A percentile compares a stretch with the other conserved stretches of the same genome.
Evolutionary conservation across 2,888 invertebrate genomes (phyloP).

Genomic region (Miltochrista miniata): DNA sequence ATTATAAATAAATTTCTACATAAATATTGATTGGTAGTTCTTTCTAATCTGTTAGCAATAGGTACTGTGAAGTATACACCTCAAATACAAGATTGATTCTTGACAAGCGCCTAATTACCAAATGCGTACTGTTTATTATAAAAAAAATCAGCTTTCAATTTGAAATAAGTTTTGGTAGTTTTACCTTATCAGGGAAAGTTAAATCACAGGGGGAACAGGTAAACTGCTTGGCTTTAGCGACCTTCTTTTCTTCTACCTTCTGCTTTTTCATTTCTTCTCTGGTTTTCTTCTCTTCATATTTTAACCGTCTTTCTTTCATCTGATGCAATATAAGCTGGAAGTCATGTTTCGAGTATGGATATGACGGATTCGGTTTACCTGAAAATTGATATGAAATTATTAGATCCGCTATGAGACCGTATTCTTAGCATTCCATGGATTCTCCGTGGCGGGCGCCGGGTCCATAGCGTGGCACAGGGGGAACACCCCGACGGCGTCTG

Average conservation of each 20-base stretch:
- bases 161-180: neutral
- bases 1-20: too few species aligned
- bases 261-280: slow-evolving; percentile 57
- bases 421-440: too few species aligned
- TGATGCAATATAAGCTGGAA: slow-evolving; percentile 73
- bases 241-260: slow-evolving; percentile 54
- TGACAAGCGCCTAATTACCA: too few species aligned
- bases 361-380: slow-evolving; percentile 69
- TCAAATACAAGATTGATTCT: too few species aligned
- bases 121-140: too few species aligned
- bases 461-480: too few species aligned
- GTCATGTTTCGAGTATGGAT: slow-evolving; percentile 78
- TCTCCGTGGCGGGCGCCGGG: too few species aligned
- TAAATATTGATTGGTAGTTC: too few species aligned
- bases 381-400: neutral
- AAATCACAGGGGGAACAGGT: slow-evolving; percentile 74
- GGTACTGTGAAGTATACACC: too few species aligned
- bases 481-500: too few species aligned
- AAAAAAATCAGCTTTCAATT: neutral
- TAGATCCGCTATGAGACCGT: too few species aligned
- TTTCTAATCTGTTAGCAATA: too few species aligned
- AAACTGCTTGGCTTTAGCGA: slow-evolving; percentile 63
- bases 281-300: slow-evolving; percentile 58
- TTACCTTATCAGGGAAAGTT: slow-evolving; percentile 67
- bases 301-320: slow-evolving; percentile 67